Conservation (phyloP, 30 jellyfish, hydroid and myxozoan species). For the Euphysa ruthae region DNA sequence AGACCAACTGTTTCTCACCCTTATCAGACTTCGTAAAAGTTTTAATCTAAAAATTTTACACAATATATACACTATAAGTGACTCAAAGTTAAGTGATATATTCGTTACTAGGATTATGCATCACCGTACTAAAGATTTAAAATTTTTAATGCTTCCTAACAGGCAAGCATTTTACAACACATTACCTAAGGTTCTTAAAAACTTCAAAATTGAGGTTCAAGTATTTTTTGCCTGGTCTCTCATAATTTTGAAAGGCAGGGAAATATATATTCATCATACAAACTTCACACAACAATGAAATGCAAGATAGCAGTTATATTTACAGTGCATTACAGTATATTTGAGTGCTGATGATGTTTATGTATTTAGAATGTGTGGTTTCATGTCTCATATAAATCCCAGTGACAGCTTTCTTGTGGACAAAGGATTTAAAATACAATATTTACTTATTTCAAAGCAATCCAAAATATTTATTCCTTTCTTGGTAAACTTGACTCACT, state of each 20-base stretch:
- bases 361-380: neutral
- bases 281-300: neutral
- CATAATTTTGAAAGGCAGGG: no score
- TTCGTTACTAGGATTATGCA: neutral
- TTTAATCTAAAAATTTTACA: no score
- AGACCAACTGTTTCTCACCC: no score
- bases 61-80: neutral
- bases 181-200: neutral
- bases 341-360: neutral
- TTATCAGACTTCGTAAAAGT: no score
- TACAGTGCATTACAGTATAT: neutral
- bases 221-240: neutral
- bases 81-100: neutral
- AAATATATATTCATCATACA: no score
- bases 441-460: neutral
- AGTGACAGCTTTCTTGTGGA: neutral
- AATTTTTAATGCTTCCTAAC: neutral
- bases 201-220: neutral
- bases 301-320: neutral
- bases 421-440: neutral
- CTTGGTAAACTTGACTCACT: conserved; percentile 10
- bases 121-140: neutral
- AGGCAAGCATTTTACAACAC: neutral
- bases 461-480: neutral
- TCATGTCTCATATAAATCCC: neutral